A percentile compares a stretch with the other conserved stretches of the same genome.
These are phyloP conservation scores for Cryptoprocta ferox DNA, from an alignment of 2,797 vertebrate genomes.

Conservation along the genomic window DNA sequence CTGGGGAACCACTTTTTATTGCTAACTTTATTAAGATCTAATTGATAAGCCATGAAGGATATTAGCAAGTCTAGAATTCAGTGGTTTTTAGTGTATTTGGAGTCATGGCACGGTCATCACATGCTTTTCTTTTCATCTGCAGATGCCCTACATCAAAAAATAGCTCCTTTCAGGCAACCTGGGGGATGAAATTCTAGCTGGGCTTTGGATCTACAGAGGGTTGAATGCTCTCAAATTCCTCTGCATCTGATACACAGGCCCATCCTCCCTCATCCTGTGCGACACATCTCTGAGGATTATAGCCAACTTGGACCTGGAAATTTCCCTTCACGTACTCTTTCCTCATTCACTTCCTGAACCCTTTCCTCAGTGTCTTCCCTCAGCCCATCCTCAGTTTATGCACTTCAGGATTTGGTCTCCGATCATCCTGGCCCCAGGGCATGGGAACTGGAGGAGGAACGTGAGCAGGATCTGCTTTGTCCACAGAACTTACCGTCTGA, in stretches of 20 bases:
- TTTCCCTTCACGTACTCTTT: neutral
- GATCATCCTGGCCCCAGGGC: neutral
- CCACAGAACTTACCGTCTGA: accelerated
- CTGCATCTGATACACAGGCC: accelerated
- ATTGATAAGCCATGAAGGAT: neutral
- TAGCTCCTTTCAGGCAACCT: neutral
- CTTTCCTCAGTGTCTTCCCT: neutral
- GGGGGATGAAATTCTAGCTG: neutral
- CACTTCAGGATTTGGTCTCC: neutral
- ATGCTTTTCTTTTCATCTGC: neutral
- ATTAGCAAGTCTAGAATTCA: neutral
- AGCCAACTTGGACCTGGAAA: neutral
- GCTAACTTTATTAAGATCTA: neutral
- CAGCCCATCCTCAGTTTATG: too few species aligned
- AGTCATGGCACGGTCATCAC: neutral
- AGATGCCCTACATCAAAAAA: neutral
- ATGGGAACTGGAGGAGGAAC: neutral
- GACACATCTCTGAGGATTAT: neutral
- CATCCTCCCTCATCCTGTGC: neutral
- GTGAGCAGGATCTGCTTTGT: neutral
- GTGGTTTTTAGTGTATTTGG: neutral
- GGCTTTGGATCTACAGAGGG: neutral
- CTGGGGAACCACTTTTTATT: neutral
- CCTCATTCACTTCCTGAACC: neutral
- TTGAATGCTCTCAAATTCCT: neutral